A percentile compares a stretch with the other conserved stretches of the same genome.
Evolutionary conservation across 92 coral and sea anemone species (phyloP).

Genomic region (Heliopora coerulea): DNA sequence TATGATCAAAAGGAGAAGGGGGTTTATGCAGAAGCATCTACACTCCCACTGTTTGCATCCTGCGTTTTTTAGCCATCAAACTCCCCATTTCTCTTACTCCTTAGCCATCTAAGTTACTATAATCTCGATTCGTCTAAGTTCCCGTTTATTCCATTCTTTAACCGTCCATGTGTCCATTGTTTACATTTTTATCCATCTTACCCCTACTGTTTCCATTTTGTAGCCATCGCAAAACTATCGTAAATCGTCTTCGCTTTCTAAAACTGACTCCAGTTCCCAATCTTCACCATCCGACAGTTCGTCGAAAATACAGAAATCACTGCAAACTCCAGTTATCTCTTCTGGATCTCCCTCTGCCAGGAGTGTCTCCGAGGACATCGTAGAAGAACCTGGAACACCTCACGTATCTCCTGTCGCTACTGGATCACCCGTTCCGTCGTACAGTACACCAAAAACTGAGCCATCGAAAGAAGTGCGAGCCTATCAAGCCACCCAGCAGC

Average conservation of each 20-base stretch:
- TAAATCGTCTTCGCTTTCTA: conserved; percentile 8
- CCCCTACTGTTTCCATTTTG: no score
- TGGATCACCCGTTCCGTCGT: conserved; percentile 28
- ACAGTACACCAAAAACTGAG: conserved; percentile 25
- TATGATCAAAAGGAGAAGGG: no score
- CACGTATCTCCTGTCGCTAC: conserved; percentile 28
- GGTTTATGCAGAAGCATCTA: no score
- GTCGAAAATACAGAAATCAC: conserved; percentile 2
- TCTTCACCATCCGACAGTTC: conserved; percentile 7
- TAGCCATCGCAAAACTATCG: conserved; percentile 21
- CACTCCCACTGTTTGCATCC: no score
- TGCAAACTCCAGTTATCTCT: not conserved
- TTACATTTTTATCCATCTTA: no score
- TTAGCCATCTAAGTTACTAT: no score
- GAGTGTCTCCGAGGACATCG: conserved; percentile 36
- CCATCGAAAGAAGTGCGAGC: not conserved
- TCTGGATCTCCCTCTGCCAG: conserved; percentile 13
- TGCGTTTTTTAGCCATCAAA: no score
- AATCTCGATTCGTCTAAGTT: no score
- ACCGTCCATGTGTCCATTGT: no score
- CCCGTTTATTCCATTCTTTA: no score
- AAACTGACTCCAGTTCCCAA: not conserved
- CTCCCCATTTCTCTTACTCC: no score
- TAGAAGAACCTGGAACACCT: conserved; percentile 14
- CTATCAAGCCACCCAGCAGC: conserved; percentile 1